Evolutionary conservation across 2,113 vertebrate species (phyloP).

Genomic region (Salvelinus alpinus): DNA sequence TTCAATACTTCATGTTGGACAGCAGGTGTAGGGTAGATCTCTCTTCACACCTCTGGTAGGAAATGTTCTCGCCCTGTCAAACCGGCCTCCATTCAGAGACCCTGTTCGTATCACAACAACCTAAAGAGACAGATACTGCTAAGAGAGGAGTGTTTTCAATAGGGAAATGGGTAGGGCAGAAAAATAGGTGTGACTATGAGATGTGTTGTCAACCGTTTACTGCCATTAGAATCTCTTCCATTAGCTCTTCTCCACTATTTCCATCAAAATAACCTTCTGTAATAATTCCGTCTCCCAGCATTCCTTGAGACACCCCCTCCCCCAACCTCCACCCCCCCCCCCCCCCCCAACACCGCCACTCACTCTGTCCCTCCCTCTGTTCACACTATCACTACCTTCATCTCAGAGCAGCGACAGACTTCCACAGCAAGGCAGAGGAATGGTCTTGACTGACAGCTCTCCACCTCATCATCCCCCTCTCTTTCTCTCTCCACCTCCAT

Average conservation of each 20-base stretch:
- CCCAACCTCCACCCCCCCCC: conserved; percentile 1
- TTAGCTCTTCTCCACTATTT: conserved; percentile 16
- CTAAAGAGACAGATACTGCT: too few relatives aligned
- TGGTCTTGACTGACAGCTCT: conserved; percentile 49
- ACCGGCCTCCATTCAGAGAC: conserved; percentile 7
- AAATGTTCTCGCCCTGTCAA: conserved; percentile 21
- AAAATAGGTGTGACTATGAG: too few relatives aligned
- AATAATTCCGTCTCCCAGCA: conserved; percentile 28
- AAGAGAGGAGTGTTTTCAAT: too few relatives aligned
- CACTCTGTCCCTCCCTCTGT: conserved; percentile 16
- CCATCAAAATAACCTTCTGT: conserved; percentile 38
- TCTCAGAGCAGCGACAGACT: conserved; percentile 24
- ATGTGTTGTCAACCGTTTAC: neutral
- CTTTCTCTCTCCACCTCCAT: neutral
- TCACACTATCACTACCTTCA: conserved; percentile 39
- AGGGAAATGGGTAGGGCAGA: too few relatives aligned
- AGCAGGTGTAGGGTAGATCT: neutral
- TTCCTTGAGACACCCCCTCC: conserved; percentile 37
- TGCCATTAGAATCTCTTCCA: neutral
- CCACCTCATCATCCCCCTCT: conserved; percentile 40
- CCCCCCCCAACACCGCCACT: neutral
- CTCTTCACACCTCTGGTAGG: conserved; percentile 22
- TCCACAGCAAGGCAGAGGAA: conserved; percentile 37
- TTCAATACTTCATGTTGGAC: neutral
- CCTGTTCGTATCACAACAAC: neutral